A percentile compares a stretch with the other conserved stretches of the same genome.
Conservation (phyloP, 2,113 vertebrate species). For the Corythaeola cristata region DNA sequence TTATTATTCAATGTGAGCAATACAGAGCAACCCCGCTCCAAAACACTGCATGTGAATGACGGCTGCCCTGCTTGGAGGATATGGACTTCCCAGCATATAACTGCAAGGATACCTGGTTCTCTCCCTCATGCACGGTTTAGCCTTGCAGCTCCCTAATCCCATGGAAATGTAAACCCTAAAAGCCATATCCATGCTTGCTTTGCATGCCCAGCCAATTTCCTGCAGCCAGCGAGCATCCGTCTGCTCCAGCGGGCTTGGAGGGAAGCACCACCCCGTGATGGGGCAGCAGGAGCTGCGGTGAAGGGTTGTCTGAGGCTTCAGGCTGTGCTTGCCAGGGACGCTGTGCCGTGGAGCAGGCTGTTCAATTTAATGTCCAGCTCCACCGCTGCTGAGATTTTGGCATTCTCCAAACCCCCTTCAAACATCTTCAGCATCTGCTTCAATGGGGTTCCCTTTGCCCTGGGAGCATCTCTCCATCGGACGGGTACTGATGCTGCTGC, state of each 20-base stretch:
- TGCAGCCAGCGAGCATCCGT: fast-evolving
- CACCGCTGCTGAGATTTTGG: not conserved
- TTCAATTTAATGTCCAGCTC: not conserved
- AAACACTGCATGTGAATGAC: fast-evolving
- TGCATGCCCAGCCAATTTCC: not conserved
- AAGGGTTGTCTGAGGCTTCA: not conserved
- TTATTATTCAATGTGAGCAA: not conserved
- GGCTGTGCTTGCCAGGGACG: not conserved
- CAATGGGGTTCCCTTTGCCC: not conserved
- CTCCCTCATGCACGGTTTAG: not conserved
- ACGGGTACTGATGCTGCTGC: not conserved
- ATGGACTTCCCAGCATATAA: not conserved
- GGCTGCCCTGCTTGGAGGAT: not conserved
- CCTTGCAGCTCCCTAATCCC: not conserved
- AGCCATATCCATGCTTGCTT: not conserved
- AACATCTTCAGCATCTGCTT: not conserved
- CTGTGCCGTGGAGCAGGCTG: not conserved
- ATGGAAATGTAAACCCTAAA: not conserved
- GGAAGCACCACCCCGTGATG: not conserved
- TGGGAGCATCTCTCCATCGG: fast-evolving
- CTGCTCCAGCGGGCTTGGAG: not conserved
- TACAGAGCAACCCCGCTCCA: not conserved
- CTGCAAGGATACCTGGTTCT: not conserved
- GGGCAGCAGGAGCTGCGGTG: not conserved
- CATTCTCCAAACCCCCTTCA: not conserved